Conservation (phyloP, 1,140 invertebrate genomes). For the Bombus impatiens region DNA sequence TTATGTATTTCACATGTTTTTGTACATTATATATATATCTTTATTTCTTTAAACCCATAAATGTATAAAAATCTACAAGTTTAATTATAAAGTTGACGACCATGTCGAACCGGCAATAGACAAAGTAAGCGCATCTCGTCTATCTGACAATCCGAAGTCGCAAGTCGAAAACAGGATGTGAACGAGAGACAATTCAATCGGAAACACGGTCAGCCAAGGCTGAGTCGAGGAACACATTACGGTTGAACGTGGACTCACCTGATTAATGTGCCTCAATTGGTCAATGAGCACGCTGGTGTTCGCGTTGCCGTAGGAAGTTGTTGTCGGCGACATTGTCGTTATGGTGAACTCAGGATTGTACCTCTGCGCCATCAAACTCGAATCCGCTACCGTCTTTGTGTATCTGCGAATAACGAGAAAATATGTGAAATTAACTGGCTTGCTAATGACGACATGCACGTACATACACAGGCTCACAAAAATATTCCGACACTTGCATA, state of each 20-base stretch:
- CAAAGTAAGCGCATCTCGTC: not conserved
- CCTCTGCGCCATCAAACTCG: constrained; percentile 84
- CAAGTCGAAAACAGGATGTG: constrained; percentile 30
- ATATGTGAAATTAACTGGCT: not conserved
- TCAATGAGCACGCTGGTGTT: constrained; percentile 85
- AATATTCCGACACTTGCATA: no score
- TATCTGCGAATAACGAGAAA: constrained; percentile 82
- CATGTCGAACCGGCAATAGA: no score
- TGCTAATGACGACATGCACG: not conserved
- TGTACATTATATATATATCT: not conserved
- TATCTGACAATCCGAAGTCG: no score
- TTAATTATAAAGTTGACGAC: not conserved
- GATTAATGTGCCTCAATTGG: constrained; percentile 86
- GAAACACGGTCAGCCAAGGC: constrained; percentile 53
- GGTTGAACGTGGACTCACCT: constrained; percentile 81
- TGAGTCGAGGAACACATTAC: constrained; percentile 57
- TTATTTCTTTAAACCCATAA: not conserved
- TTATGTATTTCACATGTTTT: not conserved
- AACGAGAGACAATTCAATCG: constrained; percentile 49
- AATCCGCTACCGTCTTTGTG: constrained; percentile 85
- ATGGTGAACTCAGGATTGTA: constrained; percentile 87
- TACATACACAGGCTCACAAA: no score
- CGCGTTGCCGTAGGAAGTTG: constrained; percentile 80
- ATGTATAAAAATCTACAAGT: not conserved
- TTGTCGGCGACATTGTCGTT: constrained; percentile 68